Evolutionary conservation across 2,113 vertebrate species (phyloP).

Genomic region (Herpailurus yagouaroundi): DNA sequence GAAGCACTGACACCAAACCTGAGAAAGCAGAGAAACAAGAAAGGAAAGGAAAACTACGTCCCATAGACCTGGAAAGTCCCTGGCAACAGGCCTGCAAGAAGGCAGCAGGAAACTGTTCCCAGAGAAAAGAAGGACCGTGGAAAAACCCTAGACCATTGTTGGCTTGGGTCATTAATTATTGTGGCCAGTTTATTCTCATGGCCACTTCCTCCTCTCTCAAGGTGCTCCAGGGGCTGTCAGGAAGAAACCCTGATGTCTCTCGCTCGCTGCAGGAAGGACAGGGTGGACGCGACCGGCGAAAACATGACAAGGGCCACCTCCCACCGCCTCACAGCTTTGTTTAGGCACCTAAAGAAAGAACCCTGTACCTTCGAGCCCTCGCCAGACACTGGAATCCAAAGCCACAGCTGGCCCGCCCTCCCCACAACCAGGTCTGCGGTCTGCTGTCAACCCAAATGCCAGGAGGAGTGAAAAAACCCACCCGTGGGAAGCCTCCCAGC

Average conservation of each 20-base stretch:
- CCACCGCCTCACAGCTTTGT: neutral
- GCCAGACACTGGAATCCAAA: neutral
- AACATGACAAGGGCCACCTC: neutral
- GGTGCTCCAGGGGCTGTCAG: slow-evolving; percentile 3
- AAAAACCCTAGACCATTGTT: slow-evolving; percentile 76
- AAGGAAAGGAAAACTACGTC: slow-evolving; percentile 59
- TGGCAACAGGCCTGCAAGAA: slow-evolving; percentile 72
- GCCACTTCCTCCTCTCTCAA: slow-evolving; percentile 64
- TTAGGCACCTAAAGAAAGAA: neutral
- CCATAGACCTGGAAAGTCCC: slow-evolving; percentile 71
- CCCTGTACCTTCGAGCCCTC: neutral
- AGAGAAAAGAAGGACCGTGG: slow-evolving; percentile 60
- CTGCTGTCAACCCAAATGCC: neutral
- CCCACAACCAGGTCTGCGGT: neutral
- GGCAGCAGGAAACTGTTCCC: slow-evolving; percentile 69
- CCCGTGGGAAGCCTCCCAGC: neutral
- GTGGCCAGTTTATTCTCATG: neutral
- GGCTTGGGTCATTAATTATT: slow-evolving; percentile 54
- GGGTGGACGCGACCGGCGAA: neutral
- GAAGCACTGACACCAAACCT: slow-evolving; percentile 39
- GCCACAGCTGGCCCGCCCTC: neutral
- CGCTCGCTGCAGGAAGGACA: neutral
- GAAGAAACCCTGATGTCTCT: slow-evolving; percentile 10
- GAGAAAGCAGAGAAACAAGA: slow-evolving; percentile 25
- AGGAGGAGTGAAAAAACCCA: neutral